Evolutionary conservation across 2,888 invertebrate genomes (phyloP), one percentile per base, ranked within the genome.

Genomic region (Junonia oenone): DNA sequence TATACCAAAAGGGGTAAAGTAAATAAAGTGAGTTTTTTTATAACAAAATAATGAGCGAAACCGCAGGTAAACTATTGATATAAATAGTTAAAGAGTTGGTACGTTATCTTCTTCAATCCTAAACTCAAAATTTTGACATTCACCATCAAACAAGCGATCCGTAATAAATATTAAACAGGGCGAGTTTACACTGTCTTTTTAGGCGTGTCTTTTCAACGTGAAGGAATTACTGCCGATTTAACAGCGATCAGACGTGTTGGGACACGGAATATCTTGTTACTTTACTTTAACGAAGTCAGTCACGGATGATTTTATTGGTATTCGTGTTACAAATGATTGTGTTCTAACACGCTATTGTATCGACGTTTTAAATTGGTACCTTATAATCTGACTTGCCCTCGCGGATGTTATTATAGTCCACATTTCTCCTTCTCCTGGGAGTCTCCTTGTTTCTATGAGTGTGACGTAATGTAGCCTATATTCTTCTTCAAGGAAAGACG

Each of bases 211-310:
- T 51, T 48, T 51, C 17, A 55, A 51, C 46, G 35, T 56, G 55
- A 58, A 51, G 45, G 47, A 51, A 55, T 58, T 46, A 61, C 54
- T 55, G 27, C 55, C 47, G 54, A 49, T 61, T 48, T 43, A 52
- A 35, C 54, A 38, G 51, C 56, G 35, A 56, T 51, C 59, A 54
- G 56, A 59, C 38, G 53, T 50, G 50, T 49, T 51, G 51, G 37
- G 52, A 55, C 59, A 59, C 59, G 56, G 46, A 56, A 53, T 48
- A 48, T 51, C 56, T 56, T 56, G 61, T 59, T 53, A 61, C 57
- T 58, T 52, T 43, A 55, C 47, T 52, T 45, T 58, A 45, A 54
- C 53, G 53, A 54, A 54, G 38, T 54, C 19, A 26, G 53, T 54
- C 53, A 56, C 51, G 46, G 51, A 51, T 51, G 29, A 33, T 51